These are phyloP conservation scores for Cataglyphis hispanica DNA, from an alignment of 1,140 invertebrate species.

Conservation along the genomic window DNA sequence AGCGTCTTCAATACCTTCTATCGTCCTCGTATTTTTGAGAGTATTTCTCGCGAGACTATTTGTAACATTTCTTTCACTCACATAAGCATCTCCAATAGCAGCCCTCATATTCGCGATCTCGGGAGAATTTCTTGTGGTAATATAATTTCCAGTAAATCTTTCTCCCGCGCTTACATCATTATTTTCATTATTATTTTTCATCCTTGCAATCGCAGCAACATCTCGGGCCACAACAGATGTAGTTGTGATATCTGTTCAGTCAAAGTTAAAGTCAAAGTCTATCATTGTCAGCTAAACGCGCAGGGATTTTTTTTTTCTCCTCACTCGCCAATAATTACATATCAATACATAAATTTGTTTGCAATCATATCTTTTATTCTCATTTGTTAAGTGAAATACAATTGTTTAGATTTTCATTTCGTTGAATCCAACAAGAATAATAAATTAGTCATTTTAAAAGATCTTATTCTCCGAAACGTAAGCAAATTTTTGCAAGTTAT, in stretches of 20 bases:
- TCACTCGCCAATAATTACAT: not conserved
- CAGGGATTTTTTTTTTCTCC: not conserved
- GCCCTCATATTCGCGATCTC: too few species aligned
- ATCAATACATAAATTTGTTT: not conserved
- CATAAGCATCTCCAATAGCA: not conserved
- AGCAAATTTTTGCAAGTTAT: not conserved
- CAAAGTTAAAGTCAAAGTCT: too few species aligned
- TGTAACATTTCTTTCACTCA: too few species aligned
- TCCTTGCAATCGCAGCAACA: not conserved
- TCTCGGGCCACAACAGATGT: not conserved
- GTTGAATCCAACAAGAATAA: not conserved
- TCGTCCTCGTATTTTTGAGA: too few species aligned
- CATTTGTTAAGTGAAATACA: not conserved
- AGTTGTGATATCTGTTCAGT: too few species aligned
- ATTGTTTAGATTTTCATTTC: not conserved
- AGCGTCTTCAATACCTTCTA: too few species aligned
- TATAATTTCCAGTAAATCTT: too few species aligned
- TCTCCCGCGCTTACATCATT: too few species aligned
- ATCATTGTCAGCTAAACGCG: not conserved
- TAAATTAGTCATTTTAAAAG: not conserved
- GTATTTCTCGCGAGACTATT: too few species aligned
- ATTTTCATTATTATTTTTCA: too few species aligned
- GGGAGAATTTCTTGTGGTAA: too few species aligned
- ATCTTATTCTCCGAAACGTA: not conserved
- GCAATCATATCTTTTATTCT: slow-evolving; percentile 19